Evolutionary conservation across 2,113 vertebrate genomes (phyloP).

Genomic region (Salvelinus fontinalis): DNA sequence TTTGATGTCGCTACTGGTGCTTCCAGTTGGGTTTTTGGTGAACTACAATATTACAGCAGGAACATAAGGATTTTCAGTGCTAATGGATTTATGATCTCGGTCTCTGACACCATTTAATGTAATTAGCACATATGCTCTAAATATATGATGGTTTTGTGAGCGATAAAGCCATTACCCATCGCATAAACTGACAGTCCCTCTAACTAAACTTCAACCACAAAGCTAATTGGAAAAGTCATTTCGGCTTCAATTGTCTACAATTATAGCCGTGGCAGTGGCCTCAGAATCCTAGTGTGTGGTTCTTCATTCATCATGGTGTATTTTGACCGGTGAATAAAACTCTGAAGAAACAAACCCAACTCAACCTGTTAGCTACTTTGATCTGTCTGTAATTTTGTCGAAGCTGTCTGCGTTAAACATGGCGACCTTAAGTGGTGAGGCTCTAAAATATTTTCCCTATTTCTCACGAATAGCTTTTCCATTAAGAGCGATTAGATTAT

Average conservation of each 20-base stretch:
- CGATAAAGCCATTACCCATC: conserved; percentile 97
- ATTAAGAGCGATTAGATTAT: conserved; percentile 93
- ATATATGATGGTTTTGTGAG: conserved; percentile 94
- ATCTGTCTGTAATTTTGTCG: too few species aligned
- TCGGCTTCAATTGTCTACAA: conserved; percentile 86
- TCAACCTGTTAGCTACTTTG: too few species aligned
- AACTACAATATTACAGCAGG: conserved; percentile 60
- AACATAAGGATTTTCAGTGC: conserved; percentile 80
- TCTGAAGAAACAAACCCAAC: too few species aligned
- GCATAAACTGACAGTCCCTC: conserved; percentile 87
- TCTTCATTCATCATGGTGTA: conserved; percentile 42
- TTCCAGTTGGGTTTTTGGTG: conserved; percentile 47
- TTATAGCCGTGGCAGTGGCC: conserved; percentile 75
- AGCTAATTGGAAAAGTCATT: conserved; percentile 91
- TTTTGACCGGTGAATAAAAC: background rate
- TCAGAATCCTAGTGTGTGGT: conserved; percentile 59
- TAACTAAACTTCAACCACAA: conserved; percentile 87
- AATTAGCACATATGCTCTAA: conserved; percentile 96
- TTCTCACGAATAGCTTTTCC: conserved; percentile 78
- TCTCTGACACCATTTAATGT: conserved; percentile 86
- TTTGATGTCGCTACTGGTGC: conserved; percentile 44
- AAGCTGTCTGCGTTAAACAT: too few species aligned
- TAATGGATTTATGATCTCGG: conserved; percentile 92
- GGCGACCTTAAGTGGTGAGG: too few species aligned
- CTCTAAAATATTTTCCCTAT: conserved; percentile 50